Evolutionary conservation across 2,888 invertebrate genomes (phyloP).

Genomic region (Alviniconcha strummeri): DNA sequence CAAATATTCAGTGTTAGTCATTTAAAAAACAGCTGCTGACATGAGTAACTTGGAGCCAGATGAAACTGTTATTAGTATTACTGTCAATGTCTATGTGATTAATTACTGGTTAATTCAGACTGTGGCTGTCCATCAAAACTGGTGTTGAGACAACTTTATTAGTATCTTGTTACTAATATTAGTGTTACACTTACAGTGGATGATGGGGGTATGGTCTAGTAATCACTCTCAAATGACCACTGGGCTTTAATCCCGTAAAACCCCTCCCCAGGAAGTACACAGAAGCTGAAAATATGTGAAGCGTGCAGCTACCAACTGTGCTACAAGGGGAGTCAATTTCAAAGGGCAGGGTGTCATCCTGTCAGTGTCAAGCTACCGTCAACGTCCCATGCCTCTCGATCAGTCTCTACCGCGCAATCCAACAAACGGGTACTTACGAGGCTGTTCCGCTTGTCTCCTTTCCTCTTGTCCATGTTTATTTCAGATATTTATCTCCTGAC

Average conservation of each 20-base stretch:
- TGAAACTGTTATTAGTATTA: too few species aligned
- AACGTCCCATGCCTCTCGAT: not conserved
- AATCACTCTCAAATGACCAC: not conserved
- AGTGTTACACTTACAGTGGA: too few species aligned
- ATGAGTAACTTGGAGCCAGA: too few species aligned
- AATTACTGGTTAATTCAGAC: too few species aligned
- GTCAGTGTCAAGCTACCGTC: not conserved
- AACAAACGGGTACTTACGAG: constrained; percentile 46
- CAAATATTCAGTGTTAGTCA: too few species aligned
- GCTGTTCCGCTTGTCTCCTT: constrained; percentile 45
- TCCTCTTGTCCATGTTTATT: constrained; percentile 34
- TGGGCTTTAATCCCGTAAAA: not conserved
- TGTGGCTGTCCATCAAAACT: too few species aligned
- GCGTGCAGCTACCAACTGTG: not conserved
- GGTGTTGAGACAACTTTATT: too few species aligned
- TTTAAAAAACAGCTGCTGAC: too few species aligned
- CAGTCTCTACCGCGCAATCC: not conserved
- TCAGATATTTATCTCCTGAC: not conserved
- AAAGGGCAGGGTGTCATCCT: too few species aligned
- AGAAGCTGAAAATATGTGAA: not conserved
- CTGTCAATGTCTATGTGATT: too few species aligned
- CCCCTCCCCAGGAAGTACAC: not conserved
- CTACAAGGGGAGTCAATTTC: not conserved
- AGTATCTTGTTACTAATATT: too few species aligned
- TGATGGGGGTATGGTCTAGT: too few species aligned